These are phyloP conservation scores for Leptopilina syphax DNA, from an alignment of 2,888 invertebrate genomes.

Conservation along the genomic window DNA sequence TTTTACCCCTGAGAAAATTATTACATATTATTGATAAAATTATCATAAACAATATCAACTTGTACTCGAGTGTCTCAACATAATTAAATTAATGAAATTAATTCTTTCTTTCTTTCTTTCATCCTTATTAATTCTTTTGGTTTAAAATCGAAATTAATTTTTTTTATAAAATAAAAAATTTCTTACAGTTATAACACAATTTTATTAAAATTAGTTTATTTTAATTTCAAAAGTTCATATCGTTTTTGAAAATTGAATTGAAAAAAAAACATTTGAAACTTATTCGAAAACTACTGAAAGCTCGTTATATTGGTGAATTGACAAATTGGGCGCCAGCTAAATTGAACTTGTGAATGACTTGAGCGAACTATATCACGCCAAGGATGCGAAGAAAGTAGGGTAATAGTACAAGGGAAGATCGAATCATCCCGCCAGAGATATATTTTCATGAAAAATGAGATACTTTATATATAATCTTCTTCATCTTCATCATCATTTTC, in stretches of 20 bases:
- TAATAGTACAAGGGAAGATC: conserved; percentile 32
- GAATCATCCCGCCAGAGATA: background rate
- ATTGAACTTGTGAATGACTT: conserved; percentile 32
- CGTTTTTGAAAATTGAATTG: background rate
- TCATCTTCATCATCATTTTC: background rate
- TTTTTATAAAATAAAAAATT: background rate
- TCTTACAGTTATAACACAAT: background rate
- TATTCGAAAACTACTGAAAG: background rate
- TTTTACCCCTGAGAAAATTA: background rate
- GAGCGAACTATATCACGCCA: background rate
- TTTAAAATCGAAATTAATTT: too few species aligned
- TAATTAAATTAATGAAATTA: too few species aligned
- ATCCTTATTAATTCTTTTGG: too few species aligned
- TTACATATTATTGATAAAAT: background rate
- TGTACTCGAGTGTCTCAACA: too few species aligned
- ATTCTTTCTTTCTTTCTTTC: too few species aligned
- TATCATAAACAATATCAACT: too few species aligned
- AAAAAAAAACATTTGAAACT: background rate
- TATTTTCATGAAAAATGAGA: background rate
- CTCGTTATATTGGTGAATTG: conserved; percentile 1
- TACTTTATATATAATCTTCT: background rate
- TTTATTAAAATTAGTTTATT: background rate
- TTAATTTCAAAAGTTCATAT: background rate
- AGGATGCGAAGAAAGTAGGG: conserved; percentile 35
- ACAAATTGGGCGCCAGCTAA: conserved; percentile 35